Evolutionary conservation across 2,113 vertebrate species (phyloP), one percentile per base, ranked within the genome.

Genomic region (Myotis davidii): DNA sequence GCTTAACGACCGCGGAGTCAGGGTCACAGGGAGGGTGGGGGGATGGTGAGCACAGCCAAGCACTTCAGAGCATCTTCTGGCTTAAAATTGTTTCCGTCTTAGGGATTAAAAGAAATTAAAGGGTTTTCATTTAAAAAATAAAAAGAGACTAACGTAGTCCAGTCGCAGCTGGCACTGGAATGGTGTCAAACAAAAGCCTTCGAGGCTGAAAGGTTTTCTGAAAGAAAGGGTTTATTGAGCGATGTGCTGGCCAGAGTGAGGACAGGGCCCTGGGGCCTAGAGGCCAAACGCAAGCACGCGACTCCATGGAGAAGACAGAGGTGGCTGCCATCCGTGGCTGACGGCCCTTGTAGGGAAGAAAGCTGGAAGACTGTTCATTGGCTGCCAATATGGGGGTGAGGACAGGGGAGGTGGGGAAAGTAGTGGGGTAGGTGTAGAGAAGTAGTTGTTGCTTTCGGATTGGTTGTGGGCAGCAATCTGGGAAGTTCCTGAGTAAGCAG

Each of bases 151-250:
- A 76, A 96, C 65, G 52, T 93, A 5, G 70, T 67, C 90, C 91
- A 91, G 85, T 96, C 95, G 86, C 88, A 97, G 92, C 93, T 90
- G 54, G 93, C 92, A 96, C 94, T 69, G 97, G 94, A 88, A 69
- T 39, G 78, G 25, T 59, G 54, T 81, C 27, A 59, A 27, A 81
- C 34, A 81, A 59, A 79, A 56, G 34, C 52, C 78, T 27, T 59
- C 18, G 2, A 59, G 25, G 25, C 25, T 3, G 54, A 39, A 39
- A 59, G 4, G 5, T 29, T 9, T 29, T 18, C 34, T 10, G 34
- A 59, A 59, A 81, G 23, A 12, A 81, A 81, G 54, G 4, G 54
- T 59, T 59, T 82, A 61, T 29, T 59, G 56, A 39, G 34, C 9
- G 14, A 82, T 1, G 1, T 61, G 34, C 54, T 82, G 9, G 54